Evolutionary conservation across 2,113 vertebrate genomes (phyloP), one percentile per base, ranked within the genome.

Genomic region (Tichodroma muraria): DNA sequence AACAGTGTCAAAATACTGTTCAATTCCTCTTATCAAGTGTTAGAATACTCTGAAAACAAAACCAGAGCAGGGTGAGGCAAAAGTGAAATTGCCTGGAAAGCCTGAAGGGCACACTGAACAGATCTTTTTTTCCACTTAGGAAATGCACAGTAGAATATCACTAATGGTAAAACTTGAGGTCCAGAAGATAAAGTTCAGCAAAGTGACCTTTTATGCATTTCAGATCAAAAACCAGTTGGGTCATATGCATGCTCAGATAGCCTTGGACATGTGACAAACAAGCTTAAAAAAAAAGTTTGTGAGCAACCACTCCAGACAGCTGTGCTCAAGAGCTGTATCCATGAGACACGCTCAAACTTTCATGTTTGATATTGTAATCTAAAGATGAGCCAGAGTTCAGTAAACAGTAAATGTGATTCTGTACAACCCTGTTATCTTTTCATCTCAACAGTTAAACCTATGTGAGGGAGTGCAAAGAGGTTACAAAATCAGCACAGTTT

Each of bases 401-500:
- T 38, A 75, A 90, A 54, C 77, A 75, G 40, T 28, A 84, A 63
- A 88, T 38, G 77, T 14, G 49, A 89, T 31, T 63, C 89, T 77
- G 47, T 35, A 82, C 33, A 94, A 72, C 54, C 84, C 89, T 65
- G 61, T 94, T 93, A 94, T 89, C 87, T 94, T 85, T 31, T 54
- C 57, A 93, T 92, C 89, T 96, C 13, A 5, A 56, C 81, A 85
- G 60, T 80, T 91, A 93, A 83, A 89, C 59, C 54, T 49, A 21
- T 8, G 44, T 7, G 20, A 80, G 38, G 28, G 42, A 91, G 85
- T 20, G n/a, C 71, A 91, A 77, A 88, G 54, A 79, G 71, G 90
- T 89, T 80, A 91, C 42, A 85, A 86, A 93, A 91, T 83, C 88
- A 90, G n/a, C 47, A 47, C 24, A 44, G 31, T 75, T 88, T 68